A percentile compares a stretch with the other conserved stretches of the same genome.
Evolutionary conservation across 2,113 vertebrate genomes (phyloP).

Genomic region (Otolemur garnettii): DNA sequence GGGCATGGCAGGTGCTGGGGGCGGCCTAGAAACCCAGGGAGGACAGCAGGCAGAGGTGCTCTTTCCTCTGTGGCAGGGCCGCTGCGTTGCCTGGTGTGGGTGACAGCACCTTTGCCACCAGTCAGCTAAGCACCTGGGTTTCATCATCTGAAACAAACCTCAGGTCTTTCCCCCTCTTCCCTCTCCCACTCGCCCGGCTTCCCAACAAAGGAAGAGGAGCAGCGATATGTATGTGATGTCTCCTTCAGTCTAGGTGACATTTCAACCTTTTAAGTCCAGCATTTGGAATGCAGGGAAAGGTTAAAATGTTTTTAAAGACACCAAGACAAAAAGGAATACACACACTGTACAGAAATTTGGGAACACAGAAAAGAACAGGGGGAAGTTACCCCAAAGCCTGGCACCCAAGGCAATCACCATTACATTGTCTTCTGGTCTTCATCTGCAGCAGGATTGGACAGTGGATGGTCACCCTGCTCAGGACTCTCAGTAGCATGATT

Average conservation of each 20-base stretch:
- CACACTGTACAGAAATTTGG: neutral
- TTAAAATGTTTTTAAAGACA: neutral
- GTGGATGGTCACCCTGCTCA: rapidly evolving
- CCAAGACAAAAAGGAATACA: neutral
- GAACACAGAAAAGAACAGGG: neutral
- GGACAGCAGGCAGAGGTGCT: neutral
- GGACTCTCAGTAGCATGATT: neutral
- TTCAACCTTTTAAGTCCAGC: neutral
- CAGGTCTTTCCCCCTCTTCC: neutral
- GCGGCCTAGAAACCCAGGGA: neutral
- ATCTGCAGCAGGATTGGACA: neutral
- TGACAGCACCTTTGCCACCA: rapidly evolving
- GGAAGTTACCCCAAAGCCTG: rapidly evolving
- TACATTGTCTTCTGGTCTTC: neutral
- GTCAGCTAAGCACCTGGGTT: rapidly evolving
- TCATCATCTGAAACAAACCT: rapidly evolving
- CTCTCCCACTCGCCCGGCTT: neutral
- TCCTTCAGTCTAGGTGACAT: neutral
- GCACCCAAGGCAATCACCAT: rapidly evolving
- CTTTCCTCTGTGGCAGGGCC: neutral
- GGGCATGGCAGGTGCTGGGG: rapidly evolving
- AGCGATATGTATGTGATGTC: rapidly evolving
- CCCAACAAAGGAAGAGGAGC: neutral
- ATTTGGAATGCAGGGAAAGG: neutral
- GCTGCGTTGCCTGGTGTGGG: rapidly evolving